Conservation (phyloP, 2,797 vertebrate species). For the Prionace glauca region DNA sequence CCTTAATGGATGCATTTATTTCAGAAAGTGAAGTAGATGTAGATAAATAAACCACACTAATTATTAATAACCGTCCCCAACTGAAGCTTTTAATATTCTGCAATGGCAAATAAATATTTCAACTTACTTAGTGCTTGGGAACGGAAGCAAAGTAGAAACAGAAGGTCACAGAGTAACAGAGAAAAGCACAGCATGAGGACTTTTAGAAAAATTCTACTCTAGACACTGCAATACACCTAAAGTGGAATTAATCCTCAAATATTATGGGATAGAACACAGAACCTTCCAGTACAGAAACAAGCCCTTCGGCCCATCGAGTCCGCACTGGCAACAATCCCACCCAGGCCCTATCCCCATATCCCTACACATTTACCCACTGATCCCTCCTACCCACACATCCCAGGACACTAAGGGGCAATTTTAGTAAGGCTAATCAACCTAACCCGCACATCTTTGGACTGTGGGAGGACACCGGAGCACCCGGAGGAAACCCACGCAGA, state of each 20-base stretch:
- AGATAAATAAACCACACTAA: slow-evolving; percentile 2
- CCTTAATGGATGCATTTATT: background rate
- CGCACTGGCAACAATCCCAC: no score
- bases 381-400: no score
- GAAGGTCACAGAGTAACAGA: background rate
- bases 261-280: no score
- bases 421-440: no score
- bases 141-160: background rate
- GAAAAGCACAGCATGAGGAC: background rate
- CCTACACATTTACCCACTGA: no score
- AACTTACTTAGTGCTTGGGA: background rate
- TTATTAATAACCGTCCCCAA: background rate
- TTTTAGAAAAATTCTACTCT: background rate
- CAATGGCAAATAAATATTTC: background rate
- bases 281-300: no score
- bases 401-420: no score
- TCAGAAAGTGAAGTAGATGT: background rate
- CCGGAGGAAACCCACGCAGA: no score
- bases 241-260: background rate
- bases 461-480: no score
- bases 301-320: no score
- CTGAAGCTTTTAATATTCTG: background rate
- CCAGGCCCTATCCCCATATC: no score
- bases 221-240: background rate
- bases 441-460: no score